A percentile compares a stretch with the other conserved stretches of the same genome.
phyloP scores from a whole-genome alignment of 2,888 invertebrate species.

The Drosophila imparisetae region DNA sequence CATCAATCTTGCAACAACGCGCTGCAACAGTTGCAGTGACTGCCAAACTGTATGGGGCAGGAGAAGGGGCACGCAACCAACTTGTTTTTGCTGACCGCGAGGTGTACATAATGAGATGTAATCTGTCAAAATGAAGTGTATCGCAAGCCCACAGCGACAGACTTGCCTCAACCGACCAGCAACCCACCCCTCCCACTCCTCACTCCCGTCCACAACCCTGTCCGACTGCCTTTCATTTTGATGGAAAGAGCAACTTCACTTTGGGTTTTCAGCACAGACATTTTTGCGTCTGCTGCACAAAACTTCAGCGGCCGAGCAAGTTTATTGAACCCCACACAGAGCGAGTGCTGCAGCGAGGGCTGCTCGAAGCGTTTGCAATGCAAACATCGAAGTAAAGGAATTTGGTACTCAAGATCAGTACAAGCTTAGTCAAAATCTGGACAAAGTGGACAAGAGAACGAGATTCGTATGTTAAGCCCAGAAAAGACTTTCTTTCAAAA shows the following conservation, averaged over 20 bases:
- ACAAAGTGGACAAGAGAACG: not conserved
- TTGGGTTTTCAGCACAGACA: conserved; percentile 32
- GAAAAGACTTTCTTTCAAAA: not conserved
- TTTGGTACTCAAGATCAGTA: not conserved
- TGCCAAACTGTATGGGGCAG: conserved; percentile 51
- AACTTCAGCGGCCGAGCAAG: conserved; percentile 52
- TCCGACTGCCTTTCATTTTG: conserved; percentile 29
- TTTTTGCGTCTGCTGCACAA: conserved; percentile 43
- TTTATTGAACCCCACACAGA: conserved; percentile 62
- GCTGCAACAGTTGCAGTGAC: conserved; percentile 41
- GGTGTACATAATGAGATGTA: conserved; percentile 83
- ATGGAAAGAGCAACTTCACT: conserved; percentile 36
- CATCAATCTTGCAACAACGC: conserved; percentile 66
- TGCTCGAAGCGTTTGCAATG: not conserved
- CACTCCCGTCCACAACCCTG: not conserved
- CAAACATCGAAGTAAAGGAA: too few relatives aligned
- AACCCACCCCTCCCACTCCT: not conserved
- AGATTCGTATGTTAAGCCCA: not conserved
- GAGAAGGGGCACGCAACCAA: conserved; percentile 44
- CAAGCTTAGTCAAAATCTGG: not conserved
- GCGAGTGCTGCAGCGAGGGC: conserved; percentile 45
- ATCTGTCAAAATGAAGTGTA: conserved; percentile 83
- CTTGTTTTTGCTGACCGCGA: conserved; percentile 71
- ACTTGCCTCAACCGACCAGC: conserved; percentile 4
- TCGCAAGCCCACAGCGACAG: conserved; percentile 62